These are phyloP conservation scores for Trematocara macrostoma DNA, from an alignment of 2,113 vertebrate genomes.

Conservation along the genomic window DNA sequence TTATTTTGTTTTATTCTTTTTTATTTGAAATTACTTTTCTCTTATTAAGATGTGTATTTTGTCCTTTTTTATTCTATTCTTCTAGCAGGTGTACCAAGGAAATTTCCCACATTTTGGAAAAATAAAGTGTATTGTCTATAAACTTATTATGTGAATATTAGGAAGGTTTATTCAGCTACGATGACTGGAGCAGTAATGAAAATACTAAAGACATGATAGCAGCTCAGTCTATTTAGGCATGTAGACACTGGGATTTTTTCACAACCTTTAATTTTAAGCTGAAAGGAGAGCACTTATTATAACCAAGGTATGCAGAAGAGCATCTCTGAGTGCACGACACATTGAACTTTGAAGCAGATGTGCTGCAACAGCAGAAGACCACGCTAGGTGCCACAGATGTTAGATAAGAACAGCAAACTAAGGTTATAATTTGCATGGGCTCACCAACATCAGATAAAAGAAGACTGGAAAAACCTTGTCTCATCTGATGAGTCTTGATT, in stretches of 20 bases:
- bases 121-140: not conserved
- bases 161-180: not conserved
- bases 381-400: not conserved
- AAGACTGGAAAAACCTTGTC: not conserved
- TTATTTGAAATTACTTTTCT: not conserved
- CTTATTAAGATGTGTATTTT: not conserved
- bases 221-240: not conserved
- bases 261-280: not conserved
- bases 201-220: not conserved
- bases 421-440: not conserved
- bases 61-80: not conserved
- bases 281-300: not conserved
- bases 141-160: not conserved
- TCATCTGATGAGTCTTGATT: not conserved
- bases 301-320: not conserved
- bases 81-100: not conserved
- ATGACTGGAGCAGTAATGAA: not conserved
- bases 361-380: not conserved
- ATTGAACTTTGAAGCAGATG: not conserved
- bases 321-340: not conserved
- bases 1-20: not conserved
- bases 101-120: not conserved
- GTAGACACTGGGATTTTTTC: not conserved
- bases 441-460: not conserved
- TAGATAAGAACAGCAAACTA: not conserved